A percentile compares a stretch with the other conserved stretches of the same genome.
Conservation (phyloP, 2,113 vertebrate species). For the Chloroceryle aenea region DNA sequence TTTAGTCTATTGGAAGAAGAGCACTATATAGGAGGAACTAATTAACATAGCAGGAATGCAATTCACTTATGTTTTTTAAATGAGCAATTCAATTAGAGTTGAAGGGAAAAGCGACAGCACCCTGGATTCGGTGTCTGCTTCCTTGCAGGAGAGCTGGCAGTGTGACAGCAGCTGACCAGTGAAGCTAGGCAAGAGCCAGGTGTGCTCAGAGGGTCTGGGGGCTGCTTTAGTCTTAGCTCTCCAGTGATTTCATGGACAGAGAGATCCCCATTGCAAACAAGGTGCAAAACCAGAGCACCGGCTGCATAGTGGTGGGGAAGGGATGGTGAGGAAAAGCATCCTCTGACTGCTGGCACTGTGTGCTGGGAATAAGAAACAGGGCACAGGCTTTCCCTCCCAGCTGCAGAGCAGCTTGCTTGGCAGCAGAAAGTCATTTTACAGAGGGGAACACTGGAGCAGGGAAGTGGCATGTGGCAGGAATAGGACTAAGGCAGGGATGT, state of each 20-base stretch:
- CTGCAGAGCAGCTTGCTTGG: neutral
- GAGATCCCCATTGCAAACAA: neutral
- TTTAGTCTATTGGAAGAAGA: neutral
- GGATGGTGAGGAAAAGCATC: fast-evolving
- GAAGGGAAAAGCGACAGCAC: neutral
- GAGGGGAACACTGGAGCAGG: neutral
- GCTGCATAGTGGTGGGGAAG: neutral
- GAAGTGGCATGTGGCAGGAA: neutral
- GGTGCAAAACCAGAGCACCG: neutral
- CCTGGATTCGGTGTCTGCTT: neutral
- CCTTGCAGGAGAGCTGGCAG: neutral
- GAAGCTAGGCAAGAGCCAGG: neutral
- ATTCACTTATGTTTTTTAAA: neutral
- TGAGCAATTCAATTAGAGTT: neutral
- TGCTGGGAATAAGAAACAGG: neutral
- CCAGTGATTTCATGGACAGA: neutral
- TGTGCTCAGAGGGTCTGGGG: neutral
- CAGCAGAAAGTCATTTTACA: neutral
- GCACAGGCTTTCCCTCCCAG: neutral
- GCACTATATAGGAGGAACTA: neutral
- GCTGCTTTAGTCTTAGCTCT: neutral
- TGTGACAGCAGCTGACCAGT: fast-evolving
- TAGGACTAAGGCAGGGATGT: fast-evolving
- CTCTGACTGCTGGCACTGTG: neutral
- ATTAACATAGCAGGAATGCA: neutral